Conservation (phyloP, 2,888 invertebrate genomes). For the Dusona sp. region DNA sequence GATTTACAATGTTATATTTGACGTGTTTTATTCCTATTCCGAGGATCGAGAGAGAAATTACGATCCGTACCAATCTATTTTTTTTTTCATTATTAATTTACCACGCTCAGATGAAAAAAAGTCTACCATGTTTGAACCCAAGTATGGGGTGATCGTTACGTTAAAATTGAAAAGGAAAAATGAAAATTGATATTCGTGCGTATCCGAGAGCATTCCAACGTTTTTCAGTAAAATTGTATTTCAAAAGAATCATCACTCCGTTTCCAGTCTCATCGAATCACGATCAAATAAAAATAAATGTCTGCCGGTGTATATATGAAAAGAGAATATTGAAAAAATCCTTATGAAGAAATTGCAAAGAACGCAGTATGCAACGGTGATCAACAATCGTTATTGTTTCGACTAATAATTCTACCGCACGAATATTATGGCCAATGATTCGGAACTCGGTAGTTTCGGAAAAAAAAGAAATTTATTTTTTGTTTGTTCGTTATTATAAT, state of each 20-base stretch:
- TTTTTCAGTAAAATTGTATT: conserved; percentile 32
- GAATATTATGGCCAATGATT: conserved; percentile 50
- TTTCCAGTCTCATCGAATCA: conserved; percentile 32
- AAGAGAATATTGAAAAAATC: neutral
- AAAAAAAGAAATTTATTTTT: conserved; percentile 45
- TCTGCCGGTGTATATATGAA: conserved; percentile 53
- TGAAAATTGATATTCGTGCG: conserved; percentile 28
- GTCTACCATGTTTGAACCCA: conserved; percentile 61
- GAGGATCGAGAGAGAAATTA: conserved; percentile 25
- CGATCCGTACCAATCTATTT: conserved; percentile 43
- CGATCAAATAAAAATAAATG: conserved; percentile 18
- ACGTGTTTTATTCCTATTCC: conserved; percentile 34
- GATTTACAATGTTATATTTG: too few species aligned
- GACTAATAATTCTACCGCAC: conserved; percentile 34
- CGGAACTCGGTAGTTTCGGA: conserved; percentile 42
- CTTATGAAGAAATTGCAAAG: conserved; percentile 24
- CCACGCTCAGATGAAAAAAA: conserved; percentile 53
- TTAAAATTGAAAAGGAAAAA: conserved; percentile 37
- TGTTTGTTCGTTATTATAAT: conserved; percentile 72
- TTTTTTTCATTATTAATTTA: conserved; percentile 55
- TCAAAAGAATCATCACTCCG: neutral
- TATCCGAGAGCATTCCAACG: conserved; percentile 57
- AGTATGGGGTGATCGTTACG: conserved; percentile 36
- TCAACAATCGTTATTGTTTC: conserved; percentile 41
- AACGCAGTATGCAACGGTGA: conserved; percentile 28